Base-by-base conservation (phyloP, 2,113 vertebrate genomes). In the Psophia crepitans region DNA sequence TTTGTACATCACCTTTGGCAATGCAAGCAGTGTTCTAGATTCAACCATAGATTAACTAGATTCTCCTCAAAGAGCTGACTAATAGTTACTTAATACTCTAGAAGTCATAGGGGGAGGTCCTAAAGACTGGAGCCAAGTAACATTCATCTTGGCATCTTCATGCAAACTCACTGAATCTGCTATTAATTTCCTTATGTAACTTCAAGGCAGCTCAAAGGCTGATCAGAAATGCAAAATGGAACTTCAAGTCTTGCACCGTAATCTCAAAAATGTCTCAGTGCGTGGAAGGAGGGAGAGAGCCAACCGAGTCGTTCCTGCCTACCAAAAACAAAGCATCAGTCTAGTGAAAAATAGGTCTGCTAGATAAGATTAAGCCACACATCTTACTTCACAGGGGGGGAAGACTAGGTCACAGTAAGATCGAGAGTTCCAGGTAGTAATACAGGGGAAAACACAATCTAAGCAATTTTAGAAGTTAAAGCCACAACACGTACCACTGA, bases 21-120 rank as follows among this genome's bases (percentile, higher is more conserved):
- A 94, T 37, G 28, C 49, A 92, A 71, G 74, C 23, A 51, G 27
- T 71, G 53, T 87, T 97, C 93, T 75, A 95, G 84, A 91, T 68
- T 95, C 65, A 85, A 75, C n/a, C 20, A 54, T 83, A 93, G 80
- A 48, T 75, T 87, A 89, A 41, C 14, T 32, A 81, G 33, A 57
- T 77, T 89, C 57, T 58, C 24, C 43, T 53, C 56, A 68, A 57
- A 86, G 53, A 93, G 54, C 17, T 88, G 74, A 79, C 51, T 70
- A 69, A 57, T 94, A 54, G 75, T 94, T 87, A 84, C 39, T 65
- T 91, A 54, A 57, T 53, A 80, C 80, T 91, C 60, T 79, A 77
- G 18, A 77, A 95, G 46, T 92, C 43, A 82, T 2, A 54, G 20
- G 35, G 14, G 0, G 0, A 76, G 48, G 11, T 89, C 32, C 73